phyloP scores from a whole-genome alignment of 2,797 vertebrate genomes.

The Muraenolepis orangiensis region DNA sequence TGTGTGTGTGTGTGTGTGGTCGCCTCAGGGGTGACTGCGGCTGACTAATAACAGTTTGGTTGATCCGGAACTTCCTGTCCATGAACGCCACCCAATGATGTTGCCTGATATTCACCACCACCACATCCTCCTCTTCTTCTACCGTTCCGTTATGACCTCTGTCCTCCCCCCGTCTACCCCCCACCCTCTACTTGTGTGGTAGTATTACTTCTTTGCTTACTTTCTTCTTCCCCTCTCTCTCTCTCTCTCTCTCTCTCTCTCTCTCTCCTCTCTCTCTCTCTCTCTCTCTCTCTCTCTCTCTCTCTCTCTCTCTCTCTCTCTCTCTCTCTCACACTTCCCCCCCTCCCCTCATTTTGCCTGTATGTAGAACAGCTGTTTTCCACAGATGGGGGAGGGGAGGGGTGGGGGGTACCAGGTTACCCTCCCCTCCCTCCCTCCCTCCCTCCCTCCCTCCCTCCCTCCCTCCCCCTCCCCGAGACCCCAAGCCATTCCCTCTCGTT shows the following conservation, averaged over 20 bases:
- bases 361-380: constrained; percentile 51
- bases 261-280: not conserved
- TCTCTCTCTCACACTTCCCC: not conserved
- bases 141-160: not conserved
- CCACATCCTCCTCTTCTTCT: constrained; percentile 3
- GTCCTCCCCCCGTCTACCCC: too few relatives aligned
- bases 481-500: constrained; percentile 17
- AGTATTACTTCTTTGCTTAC: not conserved
- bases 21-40: too few relatives aligned
- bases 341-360: constrained; percentile 14
- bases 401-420: not conserved
- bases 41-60: too few relatives aligned
- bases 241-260: not conserved
- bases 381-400: not conserved
- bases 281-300: not conserved
- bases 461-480: too few relatives aligned
- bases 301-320: not conserved
- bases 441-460: too few relatives aligned
- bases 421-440: too few relatives aligned
- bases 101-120: too few relatives aligned
- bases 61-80: too few relatives aligned
- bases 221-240: not conserved
- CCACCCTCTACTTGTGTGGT: not conserved
- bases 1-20: too few relatives aligned
- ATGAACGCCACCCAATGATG: too few relatives aligned